phyloP scores from a whole-genome alignment of 2,113 vertebrate species.

The Gorilla gorilla region DNA sequence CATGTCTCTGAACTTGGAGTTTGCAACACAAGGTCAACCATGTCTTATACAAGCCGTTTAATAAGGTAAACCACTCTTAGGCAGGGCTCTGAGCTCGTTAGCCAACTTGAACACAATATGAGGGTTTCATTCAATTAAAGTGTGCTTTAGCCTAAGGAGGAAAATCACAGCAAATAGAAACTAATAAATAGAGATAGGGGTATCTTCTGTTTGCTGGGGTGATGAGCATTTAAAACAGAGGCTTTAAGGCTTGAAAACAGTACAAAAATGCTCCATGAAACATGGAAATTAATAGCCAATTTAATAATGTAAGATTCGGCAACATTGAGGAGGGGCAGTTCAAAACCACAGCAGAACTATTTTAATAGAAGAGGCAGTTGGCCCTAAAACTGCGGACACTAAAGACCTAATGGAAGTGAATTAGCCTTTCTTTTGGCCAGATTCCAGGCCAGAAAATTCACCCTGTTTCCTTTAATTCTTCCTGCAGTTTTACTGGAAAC shows the following conservation, averaged over 20 bases:
- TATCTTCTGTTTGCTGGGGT: not conserved
- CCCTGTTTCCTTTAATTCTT: slow-evolving; percentile 43
- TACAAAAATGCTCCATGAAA: not conserved
- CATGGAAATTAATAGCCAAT: not conserved
- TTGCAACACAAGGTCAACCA: not conserved
- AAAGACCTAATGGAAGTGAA: slow-evolving; percentile 22
- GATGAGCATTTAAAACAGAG: not conserved
- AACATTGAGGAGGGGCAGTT: not conserved
- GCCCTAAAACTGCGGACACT: not conserved
- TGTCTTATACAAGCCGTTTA: not conserved
- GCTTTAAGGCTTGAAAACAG: not conserved
- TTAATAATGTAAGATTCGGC: slow-evolving; percentile 20
- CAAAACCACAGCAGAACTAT: not conserved
- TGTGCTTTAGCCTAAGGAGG: not conserved
- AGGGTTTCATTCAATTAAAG: slow-evolving; percentile 21
- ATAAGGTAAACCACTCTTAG: not conserved
- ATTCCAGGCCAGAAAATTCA: slow-evolving; percentile 48
- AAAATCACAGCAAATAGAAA: slow-evolving; percentile 19
- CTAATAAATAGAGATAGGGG: not conserved
- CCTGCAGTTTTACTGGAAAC: slow-evolving; percentile 43
- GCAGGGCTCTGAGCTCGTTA: not conserved
- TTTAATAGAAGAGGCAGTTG: slow-evolving; percentile 5
- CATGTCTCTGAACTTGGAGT: not conserved
- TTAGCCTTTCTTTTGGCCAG: slow-evolving; percentile 34
- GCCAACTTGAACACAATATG: slow-evolving; percentile 6